Base-by-base conservation (phyloP, 2,888 invertebrate genomes). In the Dolomedes plantarius region DNA sequence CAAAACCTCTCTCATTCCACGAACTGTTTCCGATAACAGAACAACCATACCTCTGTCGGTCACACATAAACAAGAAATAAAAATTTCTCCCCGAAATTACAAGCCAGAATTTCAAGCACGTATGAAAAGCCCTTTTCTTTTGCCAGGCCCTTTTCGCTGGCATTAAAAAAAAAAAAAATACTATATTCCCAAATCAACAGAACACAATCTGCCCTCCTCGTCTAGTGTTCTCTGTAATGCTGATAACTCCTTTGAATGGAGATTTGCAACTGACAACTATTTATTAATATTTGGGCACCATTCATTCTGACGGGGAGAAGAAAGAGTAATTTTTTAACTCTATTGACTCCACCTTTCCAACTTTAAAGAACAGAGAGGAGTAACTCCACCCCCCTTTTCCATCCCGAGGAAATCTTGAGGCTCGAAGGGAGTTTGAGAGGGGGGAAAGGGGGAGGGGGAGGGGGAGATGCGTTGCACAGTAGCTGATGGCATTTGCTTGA, bases 211-310 rank as follows among this genome's bases (percentile, higher is more conserved):
- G 32, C 41, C 64, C 29, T 29, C 56, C 23, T 23, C 46, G 7
- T 46, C 19, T 50, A 31, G 36, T 32, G 56, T 50, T 50, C 36
- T 13, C 32, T 27, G 31, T n/a, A 41, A 27, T 19, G 19, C 28
- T 36, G 69, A 82, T 75, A 75, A 64, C 75, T 46, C 76, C 56
- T 76, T 62, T 82, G 32, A 76, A 76, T 82, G 76, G 36, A 71
- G 62, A 82, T 82, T 69, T 62, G 29, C 62, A n/a, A 31, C 75
- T 82, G 82, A 82, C 82, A 82, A 76, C 67, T 76, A 82, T 82
- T 76, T 82, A 82, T 82, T 82, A 82, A 82, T 82, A 82, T 76
- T 82, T 76, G 46, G 64, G 56, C 62, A 76, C 82, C 82, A 82
- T 82, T 76, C 82, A 76, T 82, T 46, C 36, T 31, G 23, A 41